phyloP scores from a whole-genome alignment of 2,113 vertebrate genomes.

The Toxotes chatareus region DNA sequence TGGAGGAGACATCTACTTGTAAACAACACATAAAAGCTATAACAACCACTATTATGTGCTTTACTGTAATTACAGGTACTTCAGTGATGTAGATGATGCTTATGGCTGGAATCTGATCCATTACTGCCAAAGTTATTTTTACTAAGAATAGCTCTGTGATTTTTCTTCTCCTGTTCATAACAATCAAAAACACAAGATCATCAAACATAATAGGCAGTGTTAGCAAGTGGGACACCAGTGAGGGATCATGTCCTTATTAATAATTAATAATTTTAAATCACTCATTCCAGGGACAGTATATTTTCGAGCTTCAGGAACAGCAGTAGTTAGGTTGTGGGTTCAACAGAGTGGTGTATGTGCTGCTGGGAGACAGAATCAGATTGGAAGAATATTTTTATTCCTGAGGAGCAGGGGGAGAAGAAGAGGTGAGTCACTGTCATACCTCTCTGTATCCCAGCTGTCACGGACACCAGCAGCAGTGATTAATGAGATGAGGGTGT shows the following conservation, averaged over 20 bases:
- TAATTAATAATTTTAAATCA: background rate
- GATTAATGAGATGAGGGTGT: constrained; percentile 68
- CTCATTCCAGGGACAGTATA: background rate
- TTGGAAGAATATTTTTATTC: constrained; percentile 54
- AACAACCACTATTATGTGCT: too few relatives aligned
- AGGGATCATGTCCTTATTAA: background rate
- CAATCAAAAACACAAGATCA: background rate
- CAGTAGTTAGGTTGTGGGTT: background rate
- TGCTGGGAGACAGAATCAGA: constrained; percentile 40
- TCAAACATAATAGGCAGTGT: background rate
- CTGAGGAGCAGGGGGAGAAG: constrained; percentile 20
- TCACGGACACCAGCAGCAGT: constrained; percentile 62
- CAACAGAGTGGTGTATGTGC: background rate
- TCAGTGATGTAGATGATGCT: background rate
- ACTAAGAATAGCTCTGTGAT: background rate
- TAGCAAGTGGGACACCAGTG: background rate
- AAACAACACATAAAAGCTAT: background rate
- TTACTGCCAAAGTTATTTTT: background rate
- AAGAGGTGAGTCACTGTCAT: constrained; percentile 61
- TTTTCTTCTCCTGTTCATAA: background rate
- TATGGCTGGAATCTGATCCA: background rate
- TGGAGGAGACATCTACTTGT: background rate
- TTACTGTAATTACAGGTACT: background rate
- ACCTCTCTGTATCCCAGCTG: constrained; percentile 61
- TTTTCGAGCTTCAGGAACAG: background rate